These are phyloP conservation scores for Barbus barbus DNA, from an alignment of 2,113 vertebrate species.

Conservation along the genomic window DNA sequence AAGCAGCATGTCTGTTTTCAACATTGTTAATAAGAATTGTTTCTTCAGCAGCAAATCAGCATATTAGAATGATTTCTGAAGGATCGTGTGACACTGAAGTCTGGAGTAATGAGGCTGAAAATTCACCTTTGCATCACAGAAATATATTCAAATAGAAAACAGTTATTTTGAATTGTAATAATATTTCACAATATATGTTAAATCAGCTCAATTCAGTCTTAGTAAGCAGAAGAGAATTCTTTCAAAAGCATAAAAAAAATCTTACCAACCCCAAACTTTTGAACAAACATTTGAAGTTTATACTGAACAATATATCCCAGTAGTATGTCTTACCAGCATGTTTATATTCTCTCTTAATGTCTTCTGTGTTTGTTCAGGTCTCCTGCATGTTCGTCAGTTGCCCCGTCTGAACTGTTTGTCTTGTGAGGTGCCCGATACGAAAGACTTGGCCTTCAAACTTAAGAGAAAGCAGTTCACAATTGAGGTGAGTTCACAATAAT, in stretches of 20 bases:
- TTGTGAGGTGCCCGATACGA: constrained; percentile 88
- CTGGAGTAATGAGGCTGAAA: neutral
- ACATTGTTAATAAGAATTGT: neutral
- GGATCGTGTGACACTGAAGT: neutral
- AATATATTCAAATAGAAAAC: neutral
- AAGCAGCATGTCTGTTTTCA: neutral
- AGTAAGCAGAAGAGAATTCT: neutral
- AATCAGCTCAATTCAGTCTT: neutral
- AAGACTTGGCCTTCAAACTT: constrained; percentile 96
- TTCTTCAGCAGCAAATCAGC: neutral
- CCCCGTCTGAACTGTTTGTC: constrained; percentile 92
- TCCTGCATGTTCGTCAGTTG: constrained; percentile 88
- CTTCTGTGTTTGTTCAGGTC: constrained; percentile 74
- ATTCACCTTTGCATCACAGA: neutral
- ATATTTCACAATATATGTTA: neutral
- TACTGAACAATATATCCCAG: neutral
- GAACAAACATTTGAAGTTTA: neutral
- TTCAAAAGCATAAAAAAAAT: neutral
- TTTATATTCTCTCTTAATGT: neutral
- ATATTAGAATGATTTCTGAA: neutral
- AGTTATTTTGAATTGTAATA: neutral
- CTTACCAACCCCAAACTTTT: neutral
- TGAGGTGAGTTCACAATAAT: constrained; percentile 79
- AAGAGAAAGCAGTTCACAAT: constrained; percentile 93
- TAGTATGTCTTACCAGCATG: neutral